Percentiles rank a stretch among this genome's conserved stretches.
phyloP scores from a whole-genome alignment of 2,113 vertebrate species.

The Mellivora capensis region DNA sequence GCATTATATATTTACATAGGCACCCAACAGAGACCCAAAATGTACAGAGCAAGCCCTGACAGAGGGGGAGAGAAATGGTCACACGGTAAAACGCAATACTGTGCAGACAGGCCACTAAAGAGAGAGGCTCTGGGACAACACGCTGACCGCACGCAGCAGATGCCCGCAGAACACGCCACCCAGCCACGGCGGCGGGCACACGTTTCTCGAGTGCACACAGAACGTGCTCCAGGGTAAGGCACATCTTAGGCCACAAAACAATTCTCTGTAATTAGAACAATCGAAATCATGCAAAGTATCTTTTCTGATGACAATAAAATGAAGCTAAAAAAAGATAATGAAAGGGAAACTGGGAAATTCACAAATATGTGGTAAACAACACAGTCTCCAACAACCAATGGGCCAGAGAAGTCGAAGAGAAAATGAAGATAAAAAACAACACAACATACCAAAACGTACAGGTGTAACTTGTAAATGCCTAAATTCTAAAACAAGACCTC shows the following conservation, averaged over 20 bases:
- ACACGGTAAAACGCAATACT: not conserved
- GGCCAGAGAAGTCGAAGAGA: not conserved
- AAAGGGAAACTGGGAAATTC: not conserved
- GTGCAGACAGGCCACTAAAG: not conserved
- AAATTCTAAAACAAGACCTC: not conserved
- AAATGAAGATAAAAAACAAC: not conserved
- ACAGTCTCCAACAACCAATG: not conserved
- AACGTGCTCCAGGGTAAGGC: too few relatives aligned
- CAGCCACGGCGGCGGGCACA: too few relatives aligned
- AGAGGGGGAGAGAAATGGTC: too few relatives aligned
- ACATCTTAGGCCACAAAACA: not conserved
- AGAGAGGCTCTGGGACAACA: not conserved
- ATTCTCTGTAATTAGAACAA: not conserved
- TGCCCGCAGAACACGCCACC: not conserved
- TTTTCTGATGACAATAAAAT: not conserved
- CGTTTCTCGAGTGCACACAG: not conserved
- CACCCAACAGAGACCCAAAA: not conserved
- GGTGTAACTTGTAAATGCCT: not conserved
- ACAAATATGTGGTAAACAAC: not conserved
- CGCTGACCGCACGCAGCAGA: not conserved
- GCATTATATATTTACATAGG: not conserved
- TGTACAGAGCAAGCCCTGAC: not conserved
- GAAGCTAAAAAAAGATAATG: not conserved
- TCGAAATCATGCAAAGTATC: not conserved
- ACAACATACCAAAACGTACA: not conserved